A percentile compares a stretch with the other conserved stretches of the same genome.
Conservation (phyloP, 2,797 vertebrate genomes). For the Acipenser ruthenus region DNA sequence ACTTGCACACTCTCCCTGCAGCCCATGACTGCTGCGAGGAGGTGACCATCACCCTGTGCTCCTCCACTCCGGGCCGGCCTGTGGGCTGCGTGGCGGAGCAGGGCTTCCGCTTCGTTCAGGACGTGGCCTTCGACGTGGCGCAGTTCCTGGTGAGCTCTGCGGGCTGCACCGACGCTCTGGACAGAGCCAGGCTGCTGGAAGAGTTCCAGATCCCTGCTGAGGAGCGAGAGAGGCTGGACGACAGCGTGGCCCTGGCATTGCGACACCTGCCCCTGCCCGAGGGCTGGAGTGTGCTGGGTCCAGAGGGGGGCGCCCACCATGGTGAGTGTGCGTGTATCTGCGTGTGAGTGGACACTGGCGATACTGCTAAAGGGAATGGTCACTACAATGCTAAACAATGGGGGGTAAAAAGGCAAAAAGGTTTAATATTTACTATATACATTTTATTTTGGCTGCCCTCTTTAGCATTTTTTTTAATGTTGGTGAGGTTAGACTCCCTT, state of each 20-base stretch:
- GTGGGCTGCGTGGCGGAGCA: conserved; percentile 66
- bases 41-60: conserved; percentile 78
- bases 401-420: not conserved
- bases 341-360: not conserved
- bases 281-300: conserved; percentile 83
- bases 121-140: conserved; percentile 85
- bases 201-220: conserved; percentile 71
- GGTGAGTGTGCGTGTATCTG: conserved; percentile 44
- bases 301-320: conserved; percentile 34
- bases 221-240: conserved; percentile 78
- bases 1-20: conserved; percentile 28
- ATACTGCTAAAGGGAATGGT: not conserved
- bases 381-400: not conserved
- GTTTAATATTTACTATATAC: not conserved
- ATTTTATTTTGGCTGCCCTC: no score
- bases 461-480: no score
- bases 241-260: conserved; percentile 80
- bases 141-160: conserved; percentile 83
- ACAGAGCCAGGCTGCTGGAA: conserved; percentile 76
- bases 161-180: conserved; percentile 73
- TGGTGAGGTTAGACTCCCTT: no score
- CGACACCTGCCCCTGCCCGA: conserved; percentile 73
- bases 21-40: conserved; percentile 89
- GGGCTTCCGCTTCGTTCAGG: conserved; percentile 78
- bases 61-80: conserved; percentile 50